These are phyloP conservation scores for Alligator mississippiensis DNA, from an alignment of 2,113 vertebrate genomes.

Conservation along the genomic window DNA sequence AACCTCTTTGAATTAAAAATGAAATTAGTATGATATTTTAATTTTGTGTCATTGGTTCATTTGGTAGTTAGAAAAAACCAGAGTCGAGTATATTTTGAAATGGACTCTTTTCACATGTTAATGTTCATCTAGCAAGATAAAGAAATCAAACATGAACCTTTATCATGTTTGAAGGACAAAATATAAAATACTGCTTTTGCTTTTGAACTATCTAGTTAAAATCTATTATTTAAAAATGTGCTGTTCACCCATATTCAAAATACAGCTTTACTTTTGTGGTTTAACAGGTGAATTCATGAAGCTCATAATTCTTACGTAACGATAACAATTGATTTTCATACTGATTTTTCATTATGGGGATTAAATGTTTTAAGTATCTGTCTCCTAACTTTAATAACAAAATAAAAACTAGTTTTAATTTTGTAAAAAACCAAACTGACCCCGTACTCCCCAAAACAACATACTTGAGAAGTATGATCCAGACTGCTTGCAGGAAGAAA, in stretches of 20 bases:
- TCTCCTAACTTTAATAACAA: neutral
- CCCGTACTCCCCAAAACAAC: too few relatives aligned
- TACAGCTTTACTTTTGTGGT: slow-evolving; percentile 7
- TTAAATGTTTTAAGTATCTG: fast-evolving
- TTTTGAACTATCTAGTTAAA: neutral
- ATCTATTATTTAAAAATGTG: neutral
- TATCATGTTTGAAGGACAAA: neutral
- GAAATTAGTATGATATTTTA: neutral
- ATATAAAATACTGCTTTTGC: neutral
- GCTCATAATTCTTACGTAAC: neutral
- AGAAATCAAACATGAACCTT: neutral
- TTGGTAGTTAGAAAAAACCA: neutral
- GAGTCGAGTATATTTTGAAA: neutral
- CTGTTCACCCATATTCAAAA: slow-evolving; percentile 11
- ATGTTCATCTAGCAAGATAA: neutral
- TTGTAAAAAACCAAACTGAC: neutral
- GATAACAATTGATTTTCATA: neutral
- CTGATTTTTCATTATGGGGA: neutral
- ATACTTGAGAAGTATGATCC: too few relatives aligned
- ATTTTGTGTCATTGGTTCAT: slow-evolving; percentile 11
- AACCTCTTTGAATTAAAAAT: neutral
- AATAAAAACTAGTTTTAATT: neutral
- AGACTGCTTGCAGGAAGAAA: neutral
- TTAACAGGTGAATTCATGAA: neutral
- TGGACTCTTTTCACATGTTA: neutral